Evolutionary conservation across 2,797 vertebrate species (phyloP), one percentile per base, ranked within the genome.

Genomic region (Pseudochaenichthys georgianus): DNA sequence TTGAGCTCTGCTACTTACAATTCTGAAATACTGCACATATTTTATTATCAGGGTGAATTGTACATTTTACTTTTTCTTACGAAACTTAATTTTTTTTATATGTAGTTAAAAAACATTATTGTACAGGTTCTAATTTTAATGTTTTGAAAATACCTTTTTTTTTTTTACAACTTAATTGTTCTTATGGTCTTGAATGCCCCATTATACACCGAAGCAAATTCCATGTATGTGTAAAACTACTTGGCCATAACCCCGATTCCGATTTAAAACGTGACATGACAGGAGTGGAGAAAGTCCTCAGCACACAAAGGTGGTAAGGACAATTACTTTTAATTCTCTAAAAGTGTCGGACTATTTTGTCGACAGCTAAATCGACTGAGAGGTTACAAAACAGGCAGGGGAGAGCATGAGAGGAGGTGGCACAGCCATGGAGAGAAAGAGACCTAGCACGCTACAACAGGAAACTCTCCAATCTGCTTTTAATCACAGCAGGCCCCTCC

Each of bases 391-490:
- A 77, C 34, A 67, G 65, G 17, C 53, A 5, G 34, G 17, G 59
- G 50, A 47, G 61, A 64, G 57, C 3, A 38, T n/a, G 47, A 77
- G 60, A 78, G 69, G 66, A 77, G 74, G 77, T 67, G 83, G 77
- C 67, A 76, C 50, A 73, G 75, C 48, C 69, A 16, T 52, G 69
- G 64, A 68, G 78, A 80, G 83, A 73, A 38, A 64, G 64, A 84
- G 79, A 87, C 86, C 86, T 88, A 94, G 93, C 91, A 85, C 68
- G 66, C 94, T 95, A 94, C 84, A 91, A 95, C 96, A 97, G 96
- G 96, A 97, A 98, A 94, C 85, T 41, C 88, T 92, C 91, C 92
- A 90, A 95, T 96, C 96, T 97, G 97, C 95, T 96, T 96, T 95
- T 95, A 96, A 97, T 97, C 96, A 96, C 87, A 85, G 89, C 74